Evolutionary conservation across 2,797 vertebrate genomes (phyloP).

Genomic region (Hyperoplus immaculatus): DNA sequence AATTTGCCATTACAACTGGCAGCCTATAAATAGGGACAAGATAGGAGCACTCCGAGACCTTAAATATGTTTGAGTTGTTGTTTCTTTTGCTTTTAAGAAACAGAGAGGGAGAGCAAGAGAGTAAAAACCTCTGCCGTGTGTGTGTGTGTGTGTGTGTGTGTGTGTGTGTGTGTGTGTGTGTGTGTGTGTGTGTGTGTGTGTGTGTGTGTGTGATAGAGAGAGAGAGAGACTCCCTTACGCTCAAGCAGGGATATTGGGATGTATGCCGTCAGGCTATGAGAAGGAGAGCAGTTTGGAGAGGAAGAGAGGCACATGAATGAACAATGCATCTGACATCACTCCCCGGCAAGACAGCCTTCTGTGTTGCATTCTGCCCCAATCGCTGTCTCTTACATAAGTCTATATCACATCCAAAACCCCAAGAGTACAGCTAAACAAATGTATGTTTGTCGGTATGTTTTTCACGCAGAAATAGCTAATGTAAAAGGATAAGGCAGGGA

Average conservation of each 20-base stretch:
- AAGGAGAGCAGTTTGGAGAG: constrained; percentile 49
- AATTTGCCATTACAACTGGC: constrained; percentile 53
- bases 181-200: constrained; percentile 32
- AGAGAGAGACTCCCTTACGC: constrained; percentile 38
- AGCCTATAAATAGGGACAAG: constrained; percentile 72
- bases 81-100: constrained; percentile 66
- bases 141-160: constrained; percentile 37
- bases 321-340: constrained; percentile 64
- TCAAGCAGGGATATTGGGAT: constrained; percentile 55
- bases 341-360: constrained; percentile 58
- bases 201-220: constrained; percentile 30
- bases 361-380: constrained; percentile 58
- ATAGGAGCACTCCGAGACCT: constrained; percentile 57
- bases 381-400: constrained; percentile 63
- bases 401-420: constrained; percentile 46
- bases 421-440: constrained; percentile 39
- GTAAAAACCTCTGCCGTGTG: constrained; percentile 51
- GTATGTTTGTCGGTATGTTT: too few relatives aligned
- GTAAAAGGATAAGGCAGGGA: not conserved
- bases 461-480: constrained; percentile 35
- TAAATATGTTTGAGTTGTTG: constrained; percentile 60
- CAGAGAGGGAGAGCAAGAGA: constrained; percentile 40
- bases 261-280: constrained; percentile 58
- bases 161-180: constrained; percentile 31
- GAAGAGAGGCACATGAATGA: constrained; percentile 66